phyloP scores from a whole-genome alignment of 2,888 invertebrate species.

The Allophyes oxyacanthae region DNA sequence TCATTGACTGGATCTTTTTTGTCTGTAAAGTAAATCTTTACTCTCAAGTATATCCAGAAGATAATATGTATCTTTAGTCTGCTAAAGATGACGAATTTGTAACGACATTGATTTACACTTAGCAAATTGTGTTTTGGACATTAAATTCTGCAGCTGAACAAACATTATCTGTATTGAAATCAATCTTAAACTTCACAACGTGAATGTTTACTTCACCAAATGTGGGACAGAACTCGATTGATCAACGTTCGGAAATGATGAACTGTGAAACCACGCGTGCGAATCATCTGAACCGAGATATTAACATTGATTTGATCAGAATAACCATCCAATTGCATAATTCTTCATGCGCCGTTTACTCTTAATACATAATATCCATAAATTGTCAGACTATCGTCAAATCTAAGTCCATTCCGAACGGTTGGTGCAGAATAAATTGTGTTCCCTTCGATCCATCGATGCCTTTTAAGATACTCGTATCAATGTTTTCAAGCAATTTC shows the following conservation, averaged over 20 bases:
- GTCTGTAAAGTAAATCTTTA: too few species aligned
- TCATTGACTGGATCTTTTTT: too few species aligned
- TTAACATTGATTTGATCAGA: slow-evolving; percentile 7
- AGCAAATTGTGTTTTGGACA: too few species aligned
- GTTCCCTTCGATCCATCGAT: neutral
- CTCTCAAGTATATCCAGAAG: too few species aligned
- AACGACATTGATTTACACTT: too few species aligned
- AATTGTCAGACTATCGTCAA: neutral
- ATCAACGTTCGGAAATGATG: neutral
- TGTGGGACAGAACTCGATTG: too few species aligned
- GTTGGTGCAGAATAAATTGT: slow-evolving; percentile 4
- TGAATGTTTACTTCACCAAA: too few species aligned
- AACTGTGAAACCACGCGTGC: neutral
- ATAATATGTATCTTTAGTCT: too few species aligned
- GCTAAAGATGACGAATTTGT: too few species aligned
- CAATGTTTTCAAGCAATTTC: neutral
- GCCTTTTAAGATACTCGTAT: neutral
- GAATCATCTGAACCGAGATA: slow-evolving; percentile 2
- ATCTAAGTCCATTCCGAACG: neutral
- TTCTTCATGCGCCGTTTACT: slow-evolving; percentile 1
- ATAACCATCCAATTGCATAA: slow-evolving; percentile 12
- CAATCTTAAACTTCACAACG: too few species aligned
- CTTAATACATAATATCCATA: slow-evolving; percentile 1
- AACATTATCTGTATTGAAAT: too few species aligned
- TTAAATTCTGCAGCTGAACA: too few species aligned